Evolutionary conservation across 2,888 invertebrate species (phyloP), one percentile per base, ranked within the genome.

Genomic region (Catonia carolina): DNA sequence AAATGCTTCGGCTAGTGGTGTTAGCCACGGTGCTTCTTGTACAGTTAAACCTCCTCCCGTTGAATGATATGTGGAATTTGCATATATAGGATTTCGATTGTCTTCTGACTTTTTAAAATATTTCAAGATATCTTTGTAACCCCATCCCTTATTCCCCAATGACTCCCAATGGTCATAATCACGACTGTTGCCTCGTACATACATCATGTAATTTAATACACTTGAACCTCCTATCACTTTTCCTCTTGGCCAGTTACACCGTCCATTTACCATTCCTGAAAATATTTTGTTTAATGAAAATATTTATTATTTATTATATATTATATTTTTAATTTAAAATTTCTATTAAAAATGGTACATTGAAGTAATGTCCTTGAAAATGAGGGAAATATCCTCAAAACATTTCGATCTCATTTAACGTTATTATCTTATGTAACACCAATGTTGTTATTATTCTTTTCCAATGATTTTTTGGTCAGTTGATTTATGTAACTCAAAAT

Each of bases 21-120:
- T 92, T 60, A 88, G 85, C 72, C 85, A 93, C 0, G 92, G 89
- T 0, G 91, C 86, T 74, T 93, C 92, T 6, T 88, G 84, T 2
- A 93, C 81, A 0, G 92, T 91, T 22, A 92, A 72, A 67, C 86
- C 89, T 2, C 90, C 90, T 1, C 90, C 91, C 0, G 81, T 83
- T 2, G 83, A 78, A 66, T 91, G 91, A 65, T 89, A 91, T 0
- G 83, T 83, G 0, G 89, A 90, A 56, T 83, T 77, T 0, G 86
- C 78, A 59, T 93, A 71, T 67, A 89, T 92, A 0, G 90, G 90
- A 70, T 89, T 94, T 65, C 84, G 81, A 66, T 91, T 93, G 72
- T 93, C 92, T 74, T 93, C 93, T 0, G 91, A 91, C 70, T 93
- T 93, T 69, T 89, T 90, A 72, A 92, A 92, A 68, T 91, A 92